These are phyloP conservation scores for Zaprionus kolodkinae DNA, from an alignment of 1,140 invertebrate species.

Conservation along the genomic window DNA sequence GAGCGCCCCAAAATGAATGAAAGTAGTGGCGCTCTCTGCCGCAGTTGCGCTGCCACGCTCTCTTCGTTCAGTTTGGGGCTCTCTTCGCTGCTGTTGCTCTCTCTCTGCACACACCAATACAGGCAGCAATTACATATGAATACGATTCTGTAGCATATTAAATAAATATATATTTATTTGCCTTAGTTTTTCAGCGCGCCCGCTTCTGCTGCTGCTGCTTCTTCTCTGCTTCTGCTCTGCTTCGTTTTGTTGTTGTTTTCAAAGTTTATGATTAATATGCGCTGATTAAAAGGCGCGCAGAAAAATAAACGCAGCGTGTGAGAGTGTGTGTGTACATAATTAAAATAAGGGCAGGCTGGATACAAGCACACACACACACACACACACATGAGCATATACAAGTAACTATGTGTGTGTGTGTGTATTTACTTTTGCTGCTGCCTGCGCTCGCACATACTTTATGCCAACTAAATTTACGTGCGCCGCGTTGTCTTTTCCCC, in stretches of 20 bases:
- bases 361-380: not conserved
- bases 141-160: slow-evolving; percentile 4
- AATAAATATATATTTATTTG: slow-evolving; percentile 14
- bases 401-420: not conserved
- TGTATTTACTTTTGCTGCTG: not conserved
- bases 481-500: slow-evolving; percentile 34
- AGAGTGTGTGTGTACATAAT: slow-evolving; percentile 13
- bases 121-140: slow-evolving; percentile 1
- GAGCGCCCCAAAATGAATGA: slow-evolving; percentile 69
- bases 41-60: slow-evolving; percentile 1
- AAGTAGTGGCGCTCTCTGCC: slow-evolving; percentile 61
- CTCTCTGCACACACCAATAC: not conserved
- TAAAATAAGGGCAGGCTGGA: slow-evolving; percentile 45
- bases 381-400: not conserved
- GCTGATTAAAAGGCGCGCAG: slow-evolving; percentile 65
- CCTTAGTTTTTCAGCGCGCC: slow-evolving; percentile 3
- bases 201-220: not conserved
- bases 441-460: not conserved
- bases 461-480: slow-evolving; percentile 77
- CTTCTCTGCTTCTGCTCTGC: slow-evolving; percentile 3
- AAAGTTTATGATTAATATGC: slow-evolving; percentile 79
- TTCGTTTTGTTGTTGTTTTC: slow-evolving; percentile 34
- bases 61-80: not conserved
- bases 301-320: slow-evolving; percentile 12
- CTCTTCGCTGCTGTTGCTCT: not conserved